Percentiles rank a stretch among this genome's conserved stretches.
phyloP scores from a whole-genome alignment of 2,888 invertebrate species.

The Lycophotia porphyrea region DNA sequence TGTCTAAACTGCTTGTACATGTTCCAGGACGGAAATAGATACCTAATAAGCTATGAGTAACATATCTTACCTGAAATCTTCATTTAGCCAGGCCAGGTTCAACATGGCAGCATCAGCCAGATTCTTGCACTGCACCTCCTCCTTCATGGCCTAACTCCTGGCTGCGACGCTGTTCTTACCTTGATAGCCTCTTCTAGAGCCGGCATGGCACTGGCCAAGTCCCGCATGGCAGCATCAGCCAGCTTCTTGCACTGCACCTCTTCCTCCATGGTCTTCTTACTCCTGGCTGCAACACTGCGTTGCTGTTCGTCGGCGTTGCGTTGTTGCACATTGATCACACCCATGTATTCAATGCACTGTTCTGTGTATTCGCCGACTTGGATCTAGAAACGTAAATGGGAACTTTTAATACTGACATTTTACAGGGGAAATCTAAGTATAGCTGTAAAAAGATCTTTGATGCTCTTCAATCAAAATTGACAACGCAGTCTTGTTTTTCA shows the following conservation, averaged over 20 bases:
- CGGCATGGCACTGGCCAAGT: constrained; percentile 96
- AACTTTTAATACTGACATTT: background rate
- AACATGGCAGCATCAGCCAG: constrained; percentile 95
- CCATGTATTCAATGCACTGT: constrained; percentile 96
- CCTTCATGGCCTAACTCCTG: constrained; percentile 88
- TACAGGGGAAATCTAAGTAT: background rate
- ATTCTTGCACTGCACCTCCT: constrained; percentile 93
- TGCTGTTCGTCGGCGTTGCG: constrained; percentile 95
- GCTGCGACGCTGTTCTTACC: constrained; percentile 91
- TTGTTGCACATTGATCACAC: constrained; percentile 94
- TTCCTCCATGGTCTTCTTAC: constrained; percentile 89
- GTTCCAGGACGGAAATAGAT: background rate
- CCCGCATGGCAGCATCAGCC: constrained; percentile 95
- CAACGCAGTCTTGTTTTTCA: background rate
- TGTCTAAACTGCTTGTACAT: background rate
- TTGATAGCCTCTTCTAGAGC: constrained; percentile 95
- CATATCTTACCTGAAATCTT: constrained; percentile 88
- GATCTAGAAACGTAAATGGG: constrained; percentile 74
- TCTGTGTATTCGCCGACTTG: constrained; percentile 94
- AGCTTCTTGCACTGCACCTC: constrained; percentile 94
- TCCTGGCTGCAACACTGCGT: constrained; percentile 92
- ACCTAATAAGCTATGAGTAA: background rate
- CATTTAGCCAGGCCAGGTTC: constrained; percentile 94
- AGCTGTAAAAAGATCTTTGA: background rate
- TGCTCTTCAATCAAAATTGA: background rate